These are phyloP conservation scores for Crenichthys baileyi DNA, from an alignment of 2,797 vertebrate species.

Conservation along the genomic window DNA sequence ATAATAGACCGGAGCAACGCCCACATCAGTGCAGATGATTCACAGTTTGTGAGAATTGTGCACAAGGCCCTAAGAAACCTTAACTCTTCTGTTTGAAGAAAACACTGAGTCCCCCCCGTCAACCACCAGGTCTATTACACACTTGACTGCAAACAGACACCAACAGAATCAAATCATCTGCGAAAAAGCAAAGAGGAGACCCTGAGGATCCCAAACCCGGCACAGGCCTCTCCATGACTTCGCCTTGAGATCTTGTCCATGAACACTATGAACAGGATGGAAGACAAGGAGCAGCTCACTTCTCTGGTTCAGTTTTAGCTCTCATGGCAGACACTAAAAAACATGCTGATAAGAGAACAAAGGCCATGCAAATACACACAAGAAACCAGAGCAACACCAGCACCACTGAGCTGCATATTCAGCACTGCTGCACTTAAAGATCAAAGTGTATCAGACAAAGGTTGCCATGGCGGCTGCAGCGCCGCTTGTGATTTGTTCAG, in stretches of 20 bases:
- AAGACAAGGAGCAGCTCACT: background rate
- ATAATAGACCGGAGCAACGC: no score
- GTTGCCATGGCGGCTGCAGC: constrained; percentile 1
- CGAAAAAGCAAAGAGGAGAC: no score
- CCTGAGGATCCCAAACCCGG: no score
- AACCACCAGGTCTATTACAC: no score
- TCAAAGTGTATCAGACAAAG: background rate
- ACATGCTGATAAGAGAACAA: background rate
- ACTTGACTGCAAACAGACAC: no score
- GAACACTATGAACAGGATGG: background rate
- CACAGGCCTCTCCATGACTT: no score
- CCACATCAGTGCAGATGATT: background rate
- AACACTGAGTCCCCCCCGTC: no score
- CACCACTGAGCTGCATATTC: background rate
- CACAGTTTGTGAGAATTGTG: no score
- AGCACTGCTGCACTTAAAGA: background rate
- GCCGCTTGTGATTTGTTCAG: background rate
- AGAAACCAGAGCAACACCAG: background rate
- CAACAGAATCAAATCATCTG: no score
- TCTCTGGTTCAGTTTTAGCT: background rate
- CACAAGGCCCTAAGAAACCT: no score
- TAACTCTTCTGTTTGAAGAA: no score
- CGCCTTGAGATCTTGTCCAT: no score
- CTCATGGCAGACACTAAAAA: background rate
- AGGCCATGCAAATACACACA: background rate